Evolutionary conservation across 2,113 vertebrate species (phyloP), one percentile per base, ranked within the genome.

Genomic region (Larimichthys polyactis): DNA sequence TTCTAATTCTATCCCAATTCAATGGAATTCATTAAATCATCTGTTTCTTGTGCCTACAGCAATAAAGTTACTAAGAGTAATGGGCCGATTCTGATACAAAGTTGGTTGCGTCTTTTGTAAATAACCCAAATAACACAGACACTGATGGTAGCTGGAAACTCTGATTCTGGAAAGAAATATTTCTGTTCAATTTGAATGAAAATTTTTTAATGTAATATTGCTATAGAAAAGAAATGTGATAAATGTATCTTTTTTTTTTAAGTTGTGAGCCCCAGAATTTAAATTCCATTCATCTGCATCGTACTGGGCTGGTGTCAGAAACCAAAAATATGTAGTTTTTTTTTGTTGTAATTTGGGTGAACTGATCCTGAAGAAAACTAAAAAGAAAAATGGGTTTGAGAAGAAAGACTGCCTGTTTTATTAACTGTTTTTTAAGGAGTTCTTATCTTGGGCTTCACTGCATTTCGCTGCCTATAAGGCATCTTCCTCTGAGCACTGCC

Each of bases 401-500:
- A 74, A 29, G 1, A 51, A 55, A 52, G 12, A 52, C 36, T 40
- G 40, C 32, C 29, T 24, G 48, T 79, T 83, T 85, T 58, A 85
- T 75, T 36, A 67, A 79, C 63, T 72, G 71, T 64, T 27, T 81
- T 85, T 75, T 54, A 79, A 67, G 51, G 40, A 69, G 60, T 71
- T 75, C 54, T 62, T 69, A 78, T 80, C 81, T 81, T 60, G 19
- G 51, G 63, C 70, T 84, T 76, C 64, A 62, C 36, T 62, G 54
- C 59, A 68, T 76, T 77, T 79, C 67, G 66, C 48, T 78, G 63
- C 67, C 54, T 85, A 65, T 73, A 46, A 87, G 74, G 44, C 81
- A 69, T 85, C 81, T 72, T 84, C 74, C 70, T 78, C 75, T 66
- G 73, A 87, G 77, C 68, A 48, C 67, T 79, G 78, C 71, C 75